Percentiles rank a stretch among this genome's conserved stretches.
Evolutionary conservation across 2,797 vertebrate species (phyloP).

Genomic region (Dermochelys coriacea): DNA sequence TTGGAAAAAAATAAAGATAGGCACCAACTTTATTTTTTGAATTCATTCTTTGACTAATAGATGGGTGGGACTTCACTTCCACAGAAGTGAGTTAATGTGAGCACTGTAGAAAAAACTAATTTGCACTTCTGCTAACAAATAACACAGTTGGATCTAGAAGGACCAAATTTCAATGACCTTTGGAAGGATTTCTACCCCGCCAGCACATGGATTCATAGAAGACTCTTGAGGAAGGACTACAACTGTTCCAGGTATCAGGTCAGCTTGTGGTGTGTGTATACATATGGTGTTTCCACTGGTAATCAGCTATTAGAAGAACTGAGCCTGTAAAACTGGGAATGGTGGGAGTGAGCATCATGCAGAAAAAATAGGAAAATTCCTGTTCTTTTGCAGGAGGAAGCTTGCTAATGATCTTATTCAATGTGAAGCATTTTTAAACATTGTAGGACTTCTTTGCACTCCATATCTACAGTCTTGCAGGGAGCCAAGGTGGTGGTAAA

Average conservation of each 20-base stretch:
- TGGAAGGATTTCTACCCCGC: not conserved
- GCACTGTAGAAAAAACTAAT: not conserved
- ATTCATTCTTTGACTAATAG: not conserved
- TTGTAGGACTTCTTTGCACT: not conserved
- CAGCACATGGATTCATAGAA: not conserved
- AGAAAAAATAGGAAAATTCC: not conserved
- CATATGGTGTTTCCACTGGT: not conserved
- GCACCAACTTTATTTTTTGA: not conserved
- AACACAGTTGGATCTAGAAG: not conserved
- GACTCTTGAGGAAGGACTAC: not conserved
- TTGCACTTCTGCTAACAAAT: conserved; percentile 7
- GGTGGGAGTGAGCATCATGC: not conserved
- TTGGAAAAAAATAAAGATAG: conserved; percentile 47
- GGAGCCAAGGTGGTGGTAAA: not conserved
- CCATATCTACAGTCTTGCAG: not conserved
- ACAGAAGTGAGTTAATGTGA: not conserved
- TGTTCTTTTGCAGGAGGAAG: not conserved
- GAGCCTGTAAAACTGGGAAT: not conserved
- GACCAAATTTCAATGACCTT: not conserved
- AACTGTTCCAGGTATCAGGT: not conserved
- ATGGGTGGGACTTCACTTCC: not conserved
- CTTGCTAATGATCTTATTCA: not conserved
- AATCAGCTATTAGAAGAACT: not conserved
- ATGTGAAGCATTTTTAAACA: rapidly evolving
- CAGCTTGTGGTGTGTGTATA: not conserved